Evolutionary conservation across 2,797 vertebrate species (phyloP).

Genomic region (Vireo griseus): DNA sequence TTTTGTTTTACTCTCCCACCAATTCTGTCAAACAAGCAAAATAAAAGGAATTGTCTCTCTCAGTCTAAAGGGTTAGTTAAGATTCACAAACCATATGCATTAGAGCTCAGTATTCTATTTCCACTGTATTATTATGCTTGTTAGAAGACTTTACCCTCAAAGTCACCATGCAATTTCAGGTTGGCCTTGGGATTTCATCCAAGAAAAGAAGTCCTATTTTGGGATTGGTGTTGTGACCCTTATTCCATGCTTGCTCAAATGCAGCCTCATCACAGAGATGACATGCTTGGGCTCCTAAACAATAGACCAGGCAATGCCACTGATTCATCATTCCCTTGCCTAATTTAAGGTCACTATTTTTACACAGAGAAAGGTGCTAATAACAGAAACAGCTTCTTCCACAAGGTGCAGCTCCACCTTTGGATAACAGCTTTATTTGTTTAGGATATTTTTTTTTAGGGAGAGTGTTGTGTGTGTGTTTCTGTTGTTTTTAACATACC

Average conservation of each 20-base stretch:
- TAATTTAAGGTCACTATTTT: constrained; percentile 23
- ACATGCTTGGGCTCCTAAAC: not conserved
- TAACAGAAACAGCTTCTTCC: constrained; percentile 2
- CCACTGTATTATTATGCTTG: constrained; percentile 15
- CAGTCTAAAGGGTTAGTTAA: constrained; percentile 12
- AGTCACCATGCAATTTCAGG: not conserved
- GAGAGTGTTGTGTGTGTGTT: not conserved
- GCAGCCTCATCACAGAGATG: not conserved
- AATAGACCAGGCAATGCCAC: not conserved
- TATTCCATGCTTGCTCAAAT: not conserved
- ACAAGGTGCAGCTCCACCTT: not conserved
- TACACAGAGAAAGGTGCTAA: not conserved
- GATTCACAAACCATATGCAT: constrained; percentile 29
- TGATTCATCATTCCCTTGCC: not conserved
- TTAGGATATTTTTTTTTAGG: not conserved
- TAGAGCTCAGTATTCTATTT: constrained; percentile 35
- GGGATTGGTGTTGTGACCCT: not conserved
- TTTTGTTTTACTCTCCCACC: constrained; percentile 14
- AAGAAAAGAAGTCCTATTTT: constrained; percentile 40
- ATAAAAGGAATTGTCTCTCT: constrained; percentile 14
- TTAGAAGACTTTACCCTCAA: constrained; percentile 32
- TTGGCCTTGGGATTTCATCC: constrained; percentile 14
- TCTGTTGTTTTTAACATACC: not conserved
- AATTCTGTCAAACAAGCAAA: constrained; percentile 39
- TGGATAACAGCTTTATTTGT: not conserved